Percentiles rank a stretch among this genome's conserved stretches.
Evolutionary conservation across 1,140 invertebrate species (phyloP).

Genomic region (Macrosteles quadrilineatus): DNA sequence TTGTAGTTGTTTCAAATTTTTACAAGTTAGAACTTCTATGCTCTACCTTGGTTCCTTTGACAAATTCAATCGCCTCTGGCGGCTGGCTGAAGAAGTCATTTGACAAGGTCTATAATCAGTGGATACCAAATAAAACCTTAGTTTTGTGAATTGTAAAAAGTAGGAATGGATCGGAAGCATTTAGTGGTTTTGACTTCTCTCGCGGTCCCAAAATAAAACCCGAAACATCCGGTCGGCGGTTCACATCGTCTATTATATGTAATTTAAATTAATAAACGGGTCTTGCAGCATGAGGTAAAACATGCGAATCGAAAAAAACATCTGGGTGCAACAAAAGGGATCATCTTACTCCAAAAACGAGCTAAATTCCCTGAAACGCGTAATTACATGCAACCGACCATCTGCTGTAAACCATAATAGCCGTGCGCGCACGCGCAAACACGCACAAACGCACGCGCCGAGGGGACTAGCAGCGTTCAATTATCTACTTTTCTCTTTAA

Average conservation of each 20-base stretch:
- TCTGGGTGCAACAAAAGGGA: neutral
- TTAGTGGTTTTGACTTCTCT: neutral
- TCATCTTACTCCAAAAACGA: slow-evolving; percentile 18
- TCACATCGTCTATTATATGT: slow-evolving; percentile 7
- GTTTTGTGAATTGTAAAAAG: no score
- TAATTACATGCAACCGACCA: slow-evolving; percentile 22
- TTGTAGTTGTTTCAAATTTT: no score
- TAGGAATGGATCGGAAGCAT: no score
- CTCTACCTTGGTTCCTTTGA: no score
- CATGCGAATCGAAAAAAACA: slow-evolving; percentile 12
- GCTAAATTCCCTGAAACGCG: slow-evolving; percentile 1
- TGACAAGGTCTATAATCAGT: no score
- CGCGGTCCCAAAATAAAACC: neutral
- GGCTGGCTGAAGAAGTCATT: no score
- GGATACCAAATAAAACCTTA: no score
- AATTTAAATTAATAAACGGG: neutral
- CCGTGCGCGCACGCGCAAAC: neutral
- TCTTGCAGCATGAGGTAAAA: neutral
- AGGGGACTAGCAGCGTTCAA: no score
- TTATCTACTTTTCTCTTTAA: no score
- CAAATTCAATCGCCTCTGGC: no score
- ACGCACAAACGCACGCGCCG: neutral
- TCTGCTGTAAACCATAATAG: neutral
- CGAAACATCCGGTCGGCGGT: neutral
- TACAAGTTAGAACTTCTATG: no score